Evolutionary conservation across 2,113 vertebrate species (phyloP).

Genomic region (Argyrosomus japonicus): DNA sequence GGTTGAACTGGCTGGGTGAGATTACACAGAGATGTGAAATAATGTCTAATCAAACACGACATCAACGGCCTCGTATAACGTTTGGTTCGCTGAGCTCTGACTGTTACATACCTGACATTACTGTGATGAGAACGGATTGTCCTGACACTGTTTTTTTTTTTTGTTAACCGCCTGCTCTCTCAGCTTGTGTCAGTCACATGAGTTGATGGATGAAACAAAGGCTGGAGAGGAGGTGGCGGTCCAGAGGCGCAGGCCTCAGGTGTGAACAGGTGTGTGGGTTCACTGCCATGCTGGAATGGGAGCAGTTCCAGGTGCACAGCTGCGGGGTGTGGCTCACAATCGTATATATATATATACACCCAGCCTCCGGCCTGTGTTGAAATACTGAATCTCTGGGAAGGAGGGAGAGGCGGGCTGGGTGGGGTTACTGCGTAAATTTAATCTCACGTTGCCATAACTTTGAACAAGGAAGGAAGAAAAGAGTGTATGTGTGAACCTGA

Average conservation of each 20-base stretch:
- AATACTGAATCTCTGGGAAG: constrained; percentile 69
- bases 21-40: constrained; percentile 38
- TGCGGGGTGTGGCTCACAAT: constrained; percentile 76
- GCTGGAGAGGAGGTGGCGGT: constrained; percentile 58
- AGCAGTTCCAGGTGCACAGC: constrained; percentile 85
- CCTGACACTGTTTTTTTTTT: not conserved
- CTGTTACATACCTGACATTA: constrained; percentile 49
- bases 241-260: constrained; percentile 77
- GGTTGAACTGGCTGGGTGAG: constrained; percentile 55
- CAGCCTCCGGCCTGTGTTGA: constrained; percentile 71
- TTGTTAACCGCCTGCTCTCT: constrained; percentile 27
- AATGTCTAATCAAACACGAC: constrained; percentile 38
- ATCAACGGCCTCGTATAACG: not conserved
- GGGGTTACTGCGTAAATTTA: constrained; percentile 58
- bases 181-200: constrained; percentile 42
- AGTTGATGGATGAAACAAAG: constrained; percentile 73
- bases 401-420: constrained; percentile 55
- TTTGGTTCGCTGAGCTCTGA: not conserved
- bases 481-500: constrained; percentile 13
- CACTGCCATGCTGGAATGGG: constrained; percentile 83
- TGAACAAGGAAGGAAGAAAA: constrained; percentile 48
- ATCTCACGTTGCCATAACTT: constrained; percentile 59
- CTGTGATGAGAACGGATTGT: constrained; percentile 21
- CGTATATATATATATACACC: constrained; percentile 25
- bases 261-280: constrained; percentile 85